phyloP scores from a whole-genome alignment of 2,888 invertebrate genomes.

The Athrips mouffetella region DNA sequence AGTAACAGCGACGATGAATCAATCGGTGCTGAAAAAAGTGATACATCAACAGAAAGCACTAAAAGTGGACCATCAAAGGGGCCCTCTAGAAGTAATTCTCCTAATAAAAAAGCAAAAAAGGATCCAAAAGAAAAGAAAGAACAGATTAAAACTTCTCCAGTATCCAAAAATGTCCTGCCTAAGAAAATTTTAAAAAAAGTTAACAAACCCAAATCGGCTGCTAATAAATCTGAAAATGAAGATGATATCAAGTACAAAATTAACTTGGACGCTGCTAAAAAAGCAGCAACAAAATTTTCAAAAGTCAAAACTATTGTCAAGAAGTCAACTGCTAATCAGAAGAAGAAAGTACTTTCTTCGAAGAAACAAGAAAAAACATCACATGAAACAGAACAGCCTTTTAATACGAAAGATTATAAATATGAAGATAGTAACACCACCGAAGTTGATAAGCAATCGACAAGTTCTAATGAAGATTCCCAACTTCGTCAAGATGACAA shows the following conservation, averaged over 20 bases:
- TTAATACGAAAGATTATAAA: slow-evolving; percentile 22
- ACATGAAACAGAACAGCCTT: slow-evolving; percentile 20
- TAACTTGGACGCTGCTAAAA: slow-evolving; percentile 55
- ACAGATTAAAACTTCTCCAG: slow-evolving; percentile 41
- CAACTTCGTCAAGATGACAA: slow-evolving; percentile 22
- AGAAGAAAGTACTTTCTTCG: slow-evolving; percentile 38
- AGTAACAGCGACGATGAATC: slow-evolving; percentile 44
- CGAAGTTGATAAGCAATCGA: slow-evolving; percentile 5
- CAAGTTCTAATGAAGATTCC: slow-evolving; percentile 17
- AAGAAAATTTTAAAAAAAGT: slow-evolving; percentile 45
- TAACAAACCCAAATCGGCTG: slow-evolving; percentile 40
- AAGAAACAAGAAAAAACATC: slow-evolving; percentile 30
- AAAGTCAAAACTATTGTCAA: slow-evolving; percentile 54
- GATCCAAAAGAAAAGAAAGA: slow-evolving; percentile 64
- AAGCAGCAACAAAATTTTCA: slow-evolving; percentile 41
- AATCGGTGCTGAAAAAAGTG: slow-evolving; percentile 41
- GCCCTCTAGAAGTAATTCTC: slow-evolving; percentile 46
- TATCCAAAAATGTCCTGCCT: slow-evolving; percentile 38
- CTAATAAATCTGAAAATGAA: slow-evolving; percentile 38
- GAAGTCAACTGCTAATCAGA: slow-evolving; percentile 45
- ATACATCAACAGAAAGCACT: slow-evolving; percentile 37
- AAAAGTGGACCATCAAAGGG: slow-evolving; percentile 49
- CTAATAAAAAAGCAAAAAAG: slow-evolving; percentile 57
- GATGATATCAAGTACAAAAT: slow-evolving; percentile 65
- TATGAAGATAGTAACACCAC: slow-evolving; percentile 19